These are phyloP conservation scores for Lagria hirta DNA, from an alignment of 2,888 invertebrate species.

Conservation along the genomic window DNA sequence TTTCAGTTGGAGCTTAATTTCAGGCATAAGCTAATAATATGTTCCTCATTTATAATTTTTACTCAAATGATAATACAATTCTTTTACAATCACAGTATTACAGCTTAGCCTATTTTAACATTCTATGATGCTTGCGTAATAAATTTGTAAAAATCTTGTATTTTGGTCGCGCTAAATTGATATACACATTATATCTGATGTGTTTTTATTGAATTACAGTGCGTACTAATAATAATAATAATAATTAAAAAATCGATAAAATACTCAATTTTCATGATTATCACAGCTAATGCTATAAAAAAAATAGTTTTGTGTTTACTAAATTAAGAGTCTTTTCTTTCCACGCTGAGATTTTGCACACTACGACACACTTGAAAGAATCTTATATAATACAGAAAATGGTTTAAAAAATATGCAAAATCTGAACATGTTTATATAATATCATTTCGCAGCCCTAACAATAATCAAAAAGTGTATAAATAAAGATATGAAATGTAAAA, in stretches of 20 bases:
- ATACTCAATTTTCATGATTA: slow-evolving; percentile 39
- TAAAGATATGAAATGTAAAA: slow-evolving; percentile 32
- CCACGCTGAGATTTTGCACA: too few species aligned
- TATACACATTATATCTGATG: slow-evolving; percentile 14
- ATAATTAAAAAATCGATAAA: slow-evolving; percentile 34
- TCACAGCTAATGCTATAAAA: slow-evolving; percentile 46
- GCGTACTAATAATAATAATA: slow-evolving; percentile 43
- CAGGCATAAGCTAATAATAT: too few species aligned
- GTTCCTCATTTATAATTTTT: too few species aligned
- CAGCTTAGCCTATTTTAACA: slow-evolving; percentile 14
- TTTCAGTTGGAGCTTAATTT: too few species aligned
- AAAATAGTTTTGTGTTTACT: slow-evolving; percentile 17
- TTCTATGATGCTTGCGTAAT: slow-evolving; percentile 13
- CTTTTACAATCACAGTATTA: too few species aligned
- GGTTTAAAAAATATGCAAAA: too few species aligned
- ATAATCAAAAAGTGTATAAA: slow-evolving; percentile 32
- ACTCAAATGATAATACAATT: too few species aligned
- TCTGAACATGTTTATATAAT: too few species aligned
- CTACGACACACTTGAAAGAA: too few species aligned
- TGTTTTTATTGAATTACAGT: slow-evolving; percentile 26
- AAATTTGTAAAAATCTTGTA: slow-evolving; percentile 9
- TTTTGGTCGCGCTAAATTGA: slow-evolving; percentile 10
- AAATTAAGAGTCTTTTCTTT: too few species aligned
- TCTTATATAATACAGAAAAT: slow-evolving; percentile 26
- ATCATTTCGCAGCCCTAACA: too few species aligned